Conservation (phyloP, 2,113 vertebrate genomes). For the Tympanuchus pallidicinctus region DNA sequence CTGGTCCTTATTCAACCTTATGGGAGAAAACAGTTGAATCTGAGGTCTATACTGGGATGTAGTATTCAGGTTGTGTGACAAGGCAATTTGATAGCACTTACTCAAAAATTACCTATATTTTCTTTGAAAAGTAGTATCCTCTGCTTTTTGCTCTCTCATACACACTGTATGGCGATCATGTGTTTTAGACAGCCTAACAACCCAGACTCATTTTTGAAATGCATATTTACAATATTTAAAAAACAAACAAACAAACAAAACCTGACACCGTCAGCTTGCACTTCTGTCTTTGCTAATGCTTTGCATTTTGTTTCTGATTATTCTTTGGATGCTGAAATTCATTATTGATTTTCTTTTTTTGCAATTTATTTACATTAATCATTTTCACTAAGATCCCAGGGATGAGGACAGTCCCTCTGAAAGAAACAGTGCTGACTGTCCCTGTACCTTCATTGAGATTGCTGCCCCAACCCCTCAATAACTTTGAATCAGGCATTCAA, state of each 20-base stretch:
- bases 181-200: neutral
- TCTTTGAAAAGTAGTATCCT: neutral
- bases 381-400: neutral
- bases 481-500: neutral
- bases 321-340: neutral
- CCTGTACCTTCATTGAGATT: neutral
- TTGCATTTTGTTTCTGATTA: neutral
- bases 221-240: neutral
- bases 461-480: neutral
- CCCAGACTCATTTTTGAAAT: neutral
- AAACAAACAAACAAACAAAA: neutral
- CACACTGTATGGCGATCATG: rapidly evolving
- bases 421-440: neutral
- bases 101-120: neutral
- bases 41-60: neutral
- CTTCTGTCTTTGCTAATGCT: neutral
- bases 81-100: neutral
- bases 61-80: neutral
- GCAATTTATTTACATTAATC: neutral
- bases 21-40: neutral
- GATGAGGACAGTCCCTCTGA: neutral
- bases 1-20: neutral
- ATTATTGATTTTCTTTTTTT: neutral
- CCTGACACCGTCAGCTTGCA: neutral
- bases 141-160: neutral